phyloP scores from a whole-genome alignment of 2,888 invertebrate species.

The Theodoxus fluviatilis region DNA sequence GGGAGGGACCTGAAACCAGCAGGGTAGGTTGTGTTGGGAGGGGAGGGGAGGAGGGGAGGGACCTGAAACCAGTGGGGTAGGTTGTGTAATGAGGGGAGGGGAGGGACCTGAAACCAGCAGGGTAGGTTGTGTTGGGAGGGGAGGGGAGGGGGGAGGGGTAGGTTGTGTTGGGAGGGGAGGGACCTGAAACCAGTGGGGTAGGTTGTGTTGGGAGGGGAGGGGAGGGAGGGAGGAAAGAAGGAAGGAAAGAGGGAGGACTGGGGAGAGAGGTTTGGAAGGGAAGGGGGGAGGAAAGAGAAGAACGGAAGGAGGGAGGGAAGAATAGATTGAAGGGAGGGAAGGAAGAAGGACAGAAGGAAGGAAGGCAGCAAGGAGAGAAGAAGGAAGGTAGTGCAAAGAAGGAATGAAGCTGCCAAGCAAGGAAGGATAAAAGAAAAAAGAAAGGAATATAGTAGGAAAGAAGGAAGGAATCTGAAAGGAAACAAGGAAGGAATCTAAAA shows the following conservation, averaged over 20 bases:
- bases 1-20: slow-evolving; percentile 86
- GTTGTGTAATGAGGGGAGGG: neutral
- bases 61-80: neutral
- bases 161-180: neutral
- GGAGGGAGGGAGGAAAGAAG: neutral
- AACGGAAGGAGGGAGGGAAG: neutral
- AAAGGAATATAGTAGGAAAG: too few relatives aligned
- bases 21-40: slow-evolving; percentile 74
- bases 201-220: neutral
- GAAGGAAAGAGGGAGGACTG: neutral
- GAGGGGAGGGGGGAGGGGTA: neutral
- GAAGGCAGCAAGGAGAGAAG: neutral
- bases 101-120: neutral
- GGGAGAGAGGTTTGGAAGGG: neutral
- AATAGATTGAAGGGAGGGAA: neutral
- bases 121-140: neutral
- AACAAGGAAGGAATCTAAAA: neutral
- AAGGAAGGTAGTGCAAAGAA: neutral
- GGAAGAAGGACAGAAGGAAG: neutral
- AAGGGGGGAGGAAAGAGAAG: neutral
- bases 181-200: neutral
- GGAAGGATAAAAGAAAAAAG: neutral
- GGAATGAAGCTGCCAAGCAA: neutral
- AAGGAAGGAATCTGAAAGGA: neutral
- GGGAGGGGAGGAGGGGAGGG: neutral